A percentile compares a stretch with the other conserved stretches of the same genome.
Conservation (phyloP, 2,888 invertebrate genomes). For the Drosophila greeni region DNA sequence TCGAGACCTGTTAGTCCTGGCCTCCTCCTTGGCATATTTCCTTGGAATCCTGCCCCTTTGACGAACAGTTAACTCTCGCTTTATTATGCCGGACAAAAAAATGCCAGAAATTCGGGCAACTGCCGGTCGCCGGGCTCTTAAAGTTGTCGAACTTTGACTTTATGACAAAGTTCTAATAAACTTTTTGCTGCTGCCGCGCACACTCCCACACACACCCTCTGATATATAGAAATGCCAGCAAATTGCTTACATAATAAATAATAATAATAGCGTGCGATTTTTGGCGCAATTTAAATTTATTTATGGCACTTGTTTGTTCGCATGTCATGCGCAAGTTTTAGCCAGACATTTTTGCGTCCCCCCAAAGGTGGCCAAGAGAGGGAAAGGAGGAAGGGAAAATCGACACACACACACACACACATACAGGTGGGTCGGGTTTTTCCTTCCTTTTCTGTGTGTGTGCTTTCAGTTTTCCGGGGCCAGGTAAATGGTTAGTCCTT, state of each 20-base stretch:
- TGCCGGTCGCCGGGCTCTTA: constrained; percentile 39
- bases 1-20: not conserved
- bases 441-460: not conserved
- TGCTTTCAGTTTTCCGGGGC: not conserved
- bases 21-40: constrained; percentile 1
- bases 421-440: not conserved
- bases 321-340: constrained; percentile 48
- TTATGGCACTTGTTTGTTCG: constrained; percentile 59
- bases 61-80: constrained; percentile 7
- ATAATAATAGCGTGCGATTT: constrained; percentile 73
- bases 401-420: constrained; percentile 9
- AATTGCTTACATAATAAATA: constrained; percentile 73
- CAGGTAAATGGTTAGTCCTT: constrained; percentile 27
- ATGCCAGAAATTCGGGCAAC: constrained; percentile 19
- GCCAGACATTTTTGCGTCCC: constrained; percentile 39
- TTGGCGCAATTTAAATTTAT: constrained; percentile 73
- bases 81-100: constrained; percentile 18
- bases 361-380: too few relatives aligned
- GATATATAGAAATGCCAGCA: constrained; percentile 49
- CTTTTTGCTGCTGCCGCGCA: constrained; percentile 32
- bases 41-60: constrained; percentile 1
- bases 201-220: constrained; percentile 10
- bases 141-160: constrained; percentile 52
- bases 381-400: not conserved
- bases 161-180: constrained; percentile 61